Conservation (phyloP, 2,888 invertebrate species). For the Dione juno region DNA sequence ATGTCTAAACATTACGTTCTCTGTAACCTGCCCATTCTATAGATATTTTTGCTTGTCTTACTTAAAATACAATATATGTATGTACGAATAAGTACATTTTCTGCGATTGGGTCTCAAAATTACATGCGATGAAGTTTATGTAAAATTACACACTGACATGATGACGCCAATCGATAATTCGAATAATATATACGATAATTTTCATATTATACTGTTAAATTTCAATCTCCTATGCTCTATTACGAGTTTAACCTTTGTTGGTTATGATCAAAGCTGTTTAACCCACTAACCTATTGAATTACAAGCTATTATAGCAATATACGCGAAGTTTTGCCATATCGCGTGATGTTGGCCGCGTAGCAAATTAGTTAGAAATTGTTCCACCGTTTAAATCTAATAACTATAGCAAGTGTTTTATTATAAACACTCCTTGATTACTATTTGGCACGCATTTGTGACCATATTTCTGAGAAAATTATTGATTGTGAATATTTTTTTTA, state of each 20-base stretch:
- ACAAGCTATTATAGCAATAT: constrained; percentile 43
- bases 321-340: constrained; percentile 44
- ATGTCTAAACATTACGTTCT: too few relatives aligned
- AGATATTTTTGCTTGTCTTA: too few relatives aligned
- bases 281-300: constrained; percentile 45
- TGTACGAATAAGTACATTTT: neutral
- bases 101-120: too few relatives aligned
- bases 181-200: neutral
- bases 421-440: constrained; percentile 37
- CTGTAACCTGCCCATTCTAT: too few relatives aligned
- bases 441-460: constrained; percentile 30
- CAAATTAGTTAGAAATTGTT: constrained; percentile 44
- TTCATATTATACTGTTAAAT: constrained; percentile 12
- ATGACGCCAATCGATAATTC: neutral
- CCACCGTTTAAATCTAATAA: constrained; percentile 41
- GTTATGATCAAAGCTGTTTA: constrained; percentile 32
- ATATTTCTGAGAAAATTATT: constrained; percentile 11
- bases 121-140: too few relatives aligned
- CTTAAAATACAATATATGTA: too few relatives aligned
- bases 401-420: constrained; percentile 40
- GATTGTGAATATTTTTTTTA: neutral
- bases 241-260: constrained; percentile 26
- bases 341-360: constrained; percentile 38
- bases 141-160: too few relatives aligned
- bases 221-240: constrained; percentile 10